phyloP scores from a whole-genome alignment of 2,113 vertebrate genomes.

The human region DNA sequence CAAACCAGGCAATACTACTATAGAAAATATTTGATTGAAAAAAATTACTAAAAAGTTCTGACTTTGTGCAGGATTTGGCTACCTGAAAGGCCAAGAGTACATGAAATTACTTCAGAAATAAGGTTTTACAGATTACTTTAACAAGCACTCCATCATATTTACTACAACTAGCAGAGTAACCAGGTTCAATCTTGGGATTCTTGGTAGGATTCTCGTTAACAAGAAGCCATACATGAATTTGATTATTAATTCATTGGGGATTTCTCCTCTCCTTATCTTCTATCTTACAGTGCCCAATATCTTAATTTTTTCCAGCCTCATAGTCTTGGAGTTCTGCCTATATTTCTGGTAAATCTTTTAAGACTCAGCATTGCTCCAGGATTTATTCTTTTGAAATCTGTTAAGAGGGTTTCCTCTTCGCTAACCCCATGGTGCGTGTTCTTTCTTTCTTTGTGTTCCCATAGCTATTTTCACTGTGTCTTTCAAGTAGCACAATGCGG shows the following conservation, averaged over 20 bases:
- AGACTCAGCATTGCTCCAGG: slow-evolving; percentile 55
- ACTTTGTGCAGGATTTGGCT: background rate
- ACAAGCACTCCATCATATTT: background rate
- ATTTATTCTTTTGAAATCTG: slow-evolving; percentile 73
- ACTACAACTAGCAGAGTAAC: background rate
- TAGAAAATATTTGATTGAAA: background rate
- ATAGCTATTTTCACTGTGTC: slow-evolving; percentile 68
- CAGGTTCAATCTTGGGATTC: background rate
- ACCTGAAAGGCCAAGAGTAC: background rate
- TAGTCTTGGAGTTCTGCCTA: slow-evolving; percentile 60
- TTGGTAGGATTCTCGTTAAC: background rate
- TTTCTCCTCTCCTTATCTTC: slow-evolving; percentile 44
- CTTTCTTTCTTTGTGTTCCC: slow-evolving; percentile 71
- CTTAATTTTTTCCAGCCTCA: slow-evolving; percentile 43
- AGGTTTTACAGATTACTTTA: background rate
- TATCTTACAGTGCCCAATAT: background rate
- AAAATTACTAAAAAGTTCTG: slow-evolving; percentile 15
- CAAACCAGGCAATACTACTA: background rate
- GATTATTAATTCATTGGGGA: slow-evolving; percentile 17
- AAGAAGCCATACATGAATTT: background rate
- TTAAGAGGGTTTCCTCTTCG: slow-evolving; percentile 67
- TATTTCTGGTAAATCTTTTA: slow-evolving; percentile 72
- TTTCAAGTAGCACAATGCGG: slow-evolving; percentile 73
- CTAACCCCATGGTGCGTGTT: slow-evolving; percentile 60
- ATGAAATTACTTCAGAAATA: background rate